Conservation (phyloP, 2,797 vertebrate species). For the Ataeniobius toweri region DNA sequence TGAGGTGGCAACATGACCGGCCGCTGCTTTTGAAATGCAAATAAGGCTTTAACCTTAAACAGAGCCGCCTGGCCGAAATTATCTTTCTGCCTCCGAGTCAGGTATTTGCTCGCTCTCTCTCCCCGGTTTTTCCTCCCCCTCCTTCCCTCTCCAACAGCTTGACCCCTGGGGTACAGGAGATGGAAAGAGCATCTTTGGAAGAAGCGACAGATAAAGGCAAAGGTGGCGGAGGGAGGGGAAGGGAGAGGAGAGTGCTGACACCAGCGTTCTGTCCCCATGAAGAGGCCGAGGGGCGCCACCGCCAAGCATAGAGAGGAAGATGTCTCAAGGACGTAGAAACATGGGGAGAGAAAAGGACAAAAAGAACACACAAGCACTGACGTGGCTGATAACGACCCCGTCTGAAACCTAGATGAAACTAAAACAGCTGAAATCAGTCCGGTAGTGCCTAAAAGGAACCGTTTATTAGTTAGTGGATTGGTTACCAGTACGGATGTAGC, state of each 20-base stretch:
- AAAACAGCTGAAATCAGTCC: conserved; percentile 35
- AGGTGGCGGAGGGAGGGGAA: conserved; percentile 54
- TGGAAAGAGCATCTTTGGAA: conserved; percentile 75
- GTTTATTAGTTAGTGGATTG: conserved; percentile 40
- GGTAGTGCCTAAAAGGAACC: conserved; percentile 24
- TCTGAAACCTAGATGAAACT: conserved; percentile 9
- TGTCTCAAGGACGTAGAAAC: conserved; percentile 82
- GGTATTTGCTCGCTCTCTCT: conserved; percentile 39
- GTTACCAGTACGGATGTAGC: conserved; percentile 15
- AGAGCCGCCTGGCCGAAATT: conserved; percentile 65
- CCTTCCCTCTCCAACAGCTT: conserved; percentile 43
- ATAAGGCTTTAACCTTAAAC: conserved; percentile 87
- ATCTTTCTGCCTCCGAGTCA: conserved; percentile 78
- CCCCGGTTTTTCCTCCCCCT: conserved; percentile 6
- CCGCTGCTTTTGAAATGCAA: conserved; percentile 85
- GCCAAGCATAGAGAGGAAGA: conserved; percentile 76
- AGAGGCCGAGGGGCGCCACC: conserved; percentile 51
- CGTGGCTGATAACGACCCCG: not conserved
- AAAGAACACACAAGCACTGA: not conserved
- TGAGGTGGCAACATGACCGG: conserved; percentile 64
- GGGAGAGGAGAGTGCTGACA: conserved; percentile 61
- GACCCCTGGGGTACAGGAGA: conserved; percentile 65
- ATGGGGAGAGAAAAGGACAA: conserved; percentile 6
- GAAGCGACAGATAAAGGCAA: conserved; percentile 73
- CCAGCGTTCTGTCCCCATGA: conserved; percentile 68